Evolutionary conservation across 2,797 vertebrate genomes (phyloP), one percentile per base, ranked within the genome.

Genomic region (Parotocinclus haroldoi): DNA sequence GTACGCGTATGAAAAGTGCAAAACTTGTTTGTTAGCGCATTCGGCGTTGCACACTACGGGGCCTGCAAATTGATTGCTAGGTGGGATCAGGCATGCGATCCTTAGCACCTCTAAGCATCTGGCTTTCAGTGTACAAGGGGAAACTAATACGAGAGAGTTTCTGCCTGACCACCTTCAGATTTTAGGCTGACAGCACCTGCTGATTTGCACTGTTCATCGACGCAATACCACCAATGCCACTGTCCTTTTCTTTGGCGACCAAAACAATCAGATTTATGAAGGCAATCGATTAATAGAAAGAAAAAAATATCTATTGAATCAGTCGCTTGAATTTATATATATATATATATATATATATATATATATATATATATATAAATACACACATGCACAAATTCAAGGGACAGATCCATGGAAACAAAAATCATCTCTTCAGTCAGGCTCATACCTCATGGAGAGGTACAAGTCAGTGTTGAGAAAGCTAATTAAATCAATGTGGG

Each of bases 201-300:
- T 77, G 69, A 71, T 77, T 64, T 68, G 72, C 53, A 45, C 63
- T 77, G 58, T 44, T 75, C 27, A 72, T 71, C 64, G 18, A 68
- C 50, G 72, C 75, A 68, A 73, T 77, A 73, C 69, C n/a, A n/a
- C n/a, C n/a, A 64, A 69, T 63, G 63, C 54, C 62, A 64, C 75
- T 72, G 69, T 77, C 69, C 63, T 77, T 79, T 75, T 80, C 78
- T 76, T 76, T 80, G 76, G 69, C 71, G 76, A 78, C 71, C 67
- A 74, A 74, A 78, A 76, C 74, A 75, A 74, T 71, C 68, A 54
- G 8, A 48, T 18, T 61, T 48, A 55, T 12, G 52, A 63, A 44
- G 76, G 68, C 78, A 73, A 76, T 78, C 69, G 74, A 57, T 72
- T 76, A 54, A 16, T 7, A 7, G 38, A 11, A 56, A 40, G 39